Evolutionary conservation across 2,888 invertebrate species (phyloP), one percentile per base, ranked within the genome.

Genomic region (Limnephilus auricula): DNA sequence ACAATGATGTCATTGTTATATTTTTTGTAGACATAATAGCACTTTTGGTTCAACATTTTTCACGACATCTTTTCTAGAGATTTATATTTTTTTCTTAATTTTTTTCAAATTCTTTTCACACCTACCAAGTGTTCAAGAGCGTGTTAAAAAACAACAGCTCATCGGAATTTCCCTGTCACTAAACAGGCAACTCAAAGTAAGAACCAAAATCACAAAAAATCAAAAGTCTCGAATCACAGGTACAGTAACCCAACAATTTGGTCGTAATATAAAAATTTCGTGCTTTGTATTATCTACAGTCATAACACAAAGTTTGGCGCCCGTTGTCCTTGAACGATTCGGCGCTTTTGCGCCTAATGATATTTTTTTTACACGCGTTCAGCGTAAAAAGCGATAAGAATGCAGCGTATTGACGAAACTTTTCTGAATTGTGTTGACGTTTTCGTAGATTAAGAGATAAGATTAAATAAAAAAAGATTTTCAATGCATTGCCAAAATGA

Each of bases 1-100:
- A 85, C 85, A 45, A 40, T 30, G 85, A 25, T 45, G 40, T 40
- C 85, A 37, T n/a, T 84, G 32, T 84, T 9, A 34, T n/a, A 82
- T 82, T 32, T 34, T 65, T 65, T 34, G 37, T 32, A 13, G 13
- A 32, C 82, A 82, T 13, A 31, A 82, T 34, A 32, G 25, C 25
- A 34, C 18, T 82, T 82, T 82, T 32, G 32, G 34, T 31, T 18
- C 4, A 80, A 31, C 2, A 13, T 82, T 25, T 34, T 34, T 82
- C 34, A 65, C 25, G 10, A 25, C 9, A 65, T 9, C 25, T 65
- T 65, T 9, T 65, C 65, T 65, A 65, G 65, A 18, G 25, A 65
- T 50, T 50, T 50, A 18, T 65, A 45, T 50, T 15, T 15, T 50
- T 50, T 50, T 50, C 18, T 40, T 45, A 15, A 40, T 0, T 45